phyloP scores from a whole-genome alignment of 1,140 invertebrate genomes.

The Brachionus koreanus region DNA sequence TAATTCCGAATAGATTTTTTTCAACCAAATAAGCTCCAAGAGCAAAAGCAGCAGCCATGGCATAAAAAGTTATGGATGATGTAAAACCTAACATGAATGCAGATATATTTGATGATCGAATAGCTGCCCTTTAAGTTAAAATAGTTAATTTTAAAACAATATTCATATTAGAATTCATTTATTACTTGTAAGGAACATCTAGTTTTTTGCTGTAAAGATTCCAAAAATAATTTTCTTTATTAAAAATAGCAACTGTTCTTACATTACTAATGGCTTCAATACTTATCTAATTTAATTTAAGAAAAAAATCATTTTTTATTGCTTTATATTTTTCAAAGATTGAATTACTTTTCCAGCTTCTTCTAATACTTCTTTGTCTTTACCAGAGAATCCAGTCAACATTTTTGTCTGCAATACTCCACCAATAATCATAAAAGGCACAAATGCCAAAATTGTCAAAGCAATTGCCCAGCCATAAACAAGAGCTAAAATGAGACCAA shows the following conservation, averaged over 20 bases:
- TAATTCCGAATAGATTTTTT: conserved; percentile 24
- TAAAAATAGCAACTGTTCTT: conserved; percentile 61
- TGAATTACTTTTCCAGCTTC: conserved; percentile 45
- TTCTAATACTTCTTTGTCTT: conserved; percentile 41
- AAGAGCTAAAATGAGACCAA: conserved; percentile 70
- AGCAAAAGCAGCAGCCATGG: conserved; percentile 27
- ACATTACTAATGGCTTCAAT: conserved; percentile 63
- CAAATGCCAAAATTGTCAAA: conserved; percentile 70
- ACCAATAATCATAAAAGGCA: conserved; percentile 63
- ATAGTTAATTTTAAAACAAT: no score
- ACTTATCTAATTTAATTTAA: conserved; percentile 55
- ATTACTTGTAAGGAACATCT: conserved; percentile 29
- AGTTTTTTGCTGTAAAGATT: conserved; percentile 50
- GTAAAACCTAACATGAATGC: conserved; percentile 37
- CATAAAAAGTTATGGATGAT: conserved; percentile 31
- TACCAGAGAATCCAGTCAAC: conserved; percentile 21
- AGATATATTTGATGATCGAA: conserved; percentile 30
- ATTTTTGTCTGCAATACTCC: conserved; percentile 58
- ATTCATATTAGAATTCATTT: not conserved
- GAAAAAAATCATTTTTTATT: not conserved
- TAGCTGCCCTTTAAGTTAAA: not conserved
- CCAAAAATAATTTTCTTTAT: conserved; percentile 58
- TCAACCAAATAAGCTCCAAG: conserved; percentile 24
- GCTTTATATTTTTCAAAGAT: not conserved
- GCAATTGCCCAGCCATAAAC: conserved; percentile 76